Base-by-base conservation (phyloP, 2,888 invertebrate genomes). In the Tiphia femorata region DNA sequence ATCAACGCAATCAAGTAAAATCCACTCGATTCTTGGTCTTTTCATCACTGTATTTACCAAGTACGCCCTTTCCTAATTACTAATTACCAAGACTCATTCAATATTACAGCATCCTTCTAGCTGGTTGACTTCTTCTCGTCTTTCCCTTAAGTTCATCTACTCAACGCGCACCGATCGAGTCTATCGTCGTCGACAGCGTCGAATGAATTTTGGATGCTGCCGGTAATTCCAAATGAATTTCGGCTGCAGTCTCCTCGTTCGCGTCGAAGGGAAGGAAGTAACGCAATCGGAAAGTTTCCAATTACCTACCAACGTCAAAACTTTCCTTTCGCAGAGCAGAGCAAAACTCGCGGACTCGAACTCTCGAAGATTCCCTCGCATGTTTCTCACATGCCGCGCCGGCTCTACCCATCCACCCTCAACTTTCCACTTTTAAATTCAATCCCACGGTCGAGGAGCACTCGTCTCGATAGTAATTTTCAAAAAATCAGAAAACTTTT, bases 231-330 rank as follows among this genome's bases (percentile, higher is more conserved):
- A 14, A 12, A 33, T 14, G 14, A 33, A 33, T 33, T n/a, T 33
- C 12, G 7, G 33, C 12, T 33, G 14, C 33, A n/a, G 3, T 8
- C 19, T 17, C 17, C n/a, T 42, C 35, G 16, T 10, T 29, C 38
- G 7, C 41, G 16, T n/a, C n/a, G n/a, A n/a, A n/a, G n/a, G 25
- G 23, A 6, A 30, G 25, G 14, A 49, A 53, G 46, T 53, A 53
- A 58, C 41, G 53, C 38, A 58, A 58, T 58, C 42, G 44, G 50
- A 65, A 65, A 65, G 65, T 60, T 63, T 60, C 37, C 59, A 51
- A 65, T 65, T 63, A 60, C 58, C 53, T 21, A 44, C 50, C 55
- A 42, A 46, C 47, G 42, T 50, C 38, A 38, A 25, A 57, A 53
- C 52, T 58, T 60, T 49, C 41, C 48, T n/a, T n/a, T 38, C 33